phyloP scores from a whole-genome alignment of 2,113 vertebrate species.

The Lota lota region DNA sequence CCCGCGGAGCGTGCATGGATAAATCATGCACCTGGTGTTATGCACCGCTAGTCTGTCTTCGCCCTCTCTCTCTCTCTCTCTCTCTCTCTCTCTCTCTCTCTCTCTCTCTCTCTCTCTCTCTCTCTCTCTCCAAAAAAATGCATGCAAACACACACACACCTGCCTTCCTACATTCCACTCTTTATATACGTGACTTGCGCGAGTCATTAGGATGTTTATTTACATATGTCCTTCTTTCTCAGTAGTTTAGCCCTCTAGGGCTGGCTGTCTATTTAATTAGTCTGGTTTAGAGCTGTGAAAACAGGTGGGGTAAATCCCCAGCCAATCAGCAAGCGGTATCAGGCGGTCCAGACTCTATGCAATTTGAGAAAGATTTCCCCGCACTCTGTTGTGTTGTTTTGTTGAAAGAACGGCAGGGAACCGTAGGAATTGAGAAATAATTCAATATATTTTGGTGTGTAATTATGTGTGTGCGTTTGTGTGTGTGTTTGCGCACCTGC shows the following conservation, averaged over 20 bases:
- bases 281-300: constrained; percentile 14
- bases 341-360: not conserved
- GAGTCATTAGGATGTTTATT: constrained; percentile 20
- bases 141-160: not conserved
- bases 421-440: too few relatives aligned
- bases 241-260: not conserved
- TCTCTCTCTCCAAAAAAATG: not conserved
- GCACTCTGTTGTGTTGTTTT: not conserved
- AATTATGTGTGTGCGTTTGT: too few relatives aligned
- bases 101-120: too few relatives aligned
- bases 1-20: constrained; percentile 34
- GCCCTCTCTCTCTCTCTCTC: too few relatives aligned
- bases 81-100: too few relatives aligned
- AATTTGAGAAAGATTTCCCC: not conserved
- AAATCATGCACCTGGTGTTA: constrained; percentile 49
- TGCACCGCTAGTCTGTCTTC: constrained; percentile 18
- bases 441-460: too few relatives aligned
- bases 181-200: not conserved
- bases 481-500: too few relatives aligned
- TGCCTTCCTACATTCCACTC: not conserved
- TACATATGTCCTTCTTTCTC: constrained; percentile 7
- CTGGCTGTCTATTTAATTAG: constrained; percentile 19
- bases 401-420: too few relatives aligned
- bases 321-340: not conserved
- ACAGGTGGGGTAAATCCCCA: constrained; percentile 5